Percentiles rank a stretch among this genome's conserved stretches.
These are phyloP conservation scores for Nemotelus pantherinus DNA, from an alignment of 2,888 invertebrate genomes.

Conservation along the genomic window DNA sequence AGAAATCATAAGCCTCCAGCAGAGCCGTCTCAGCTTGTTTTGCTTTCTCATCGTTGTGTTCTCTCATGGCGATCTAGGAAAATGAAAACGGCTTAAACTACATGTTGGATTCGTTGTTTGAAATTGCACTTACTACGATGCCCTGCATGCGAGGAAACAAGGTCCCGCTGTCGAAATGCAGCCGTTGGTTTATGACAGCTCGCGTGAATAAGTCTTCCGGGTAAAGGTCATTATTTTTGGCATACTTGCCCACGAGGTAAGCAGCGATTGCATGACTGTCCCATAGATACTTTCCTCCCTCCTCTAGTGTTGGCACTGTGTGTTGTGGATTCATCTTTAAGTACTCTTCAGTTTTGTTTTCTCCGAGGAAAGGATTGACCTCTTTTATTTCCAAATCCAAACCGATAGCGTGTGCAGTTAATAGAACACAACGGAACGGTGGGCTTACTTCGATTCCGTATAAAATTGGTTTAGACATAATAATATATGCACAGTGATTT, in stretches of 20 bases:
- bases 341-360: conserved; percentile 47
- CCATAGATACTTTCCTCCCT: conserved; percentile 53
- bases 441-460: conserved; percentile 57
- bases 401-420: conserved; percentile 56
- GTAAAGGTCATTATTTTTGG: conserved; percentile 65
- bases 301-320: conserved; percentile 57
- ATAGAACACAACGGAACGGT: conserved; percentile 56
- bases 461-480: conserved; percentile 55
- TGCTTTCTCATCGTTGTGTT: no score
- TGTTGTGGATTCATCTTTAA: conserved; percentile 68
- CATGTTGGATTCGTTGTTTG: neutral
- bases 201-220: conserved; percentile 65
- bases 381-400: conserved; percentile 51
- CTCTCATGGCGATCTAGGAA: no score
- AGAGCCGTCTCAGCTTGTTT: neutral
- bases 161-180: conserved; percentile 61
- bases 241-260: conserved; percentile 64
- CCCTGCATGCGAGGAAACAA: conserved; percentile 56
- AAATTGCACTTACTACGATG: neutral
- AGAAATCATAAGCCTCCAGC: conserved; percentile 46
- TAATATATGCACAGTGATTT: no score
- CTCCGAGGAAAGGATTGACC: conserved; percentile 54
- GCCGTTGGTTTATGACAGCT: conserved; percentile 61
- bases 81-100: no score
- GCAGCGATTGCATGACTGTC: conserved; percentile 57